A percentile compares a stretch with the other conserved stretches of the same genome.
phyloP scores from a whole-genome alignment of 2,113 vertebrate species.

The Naja naja region DNA sequence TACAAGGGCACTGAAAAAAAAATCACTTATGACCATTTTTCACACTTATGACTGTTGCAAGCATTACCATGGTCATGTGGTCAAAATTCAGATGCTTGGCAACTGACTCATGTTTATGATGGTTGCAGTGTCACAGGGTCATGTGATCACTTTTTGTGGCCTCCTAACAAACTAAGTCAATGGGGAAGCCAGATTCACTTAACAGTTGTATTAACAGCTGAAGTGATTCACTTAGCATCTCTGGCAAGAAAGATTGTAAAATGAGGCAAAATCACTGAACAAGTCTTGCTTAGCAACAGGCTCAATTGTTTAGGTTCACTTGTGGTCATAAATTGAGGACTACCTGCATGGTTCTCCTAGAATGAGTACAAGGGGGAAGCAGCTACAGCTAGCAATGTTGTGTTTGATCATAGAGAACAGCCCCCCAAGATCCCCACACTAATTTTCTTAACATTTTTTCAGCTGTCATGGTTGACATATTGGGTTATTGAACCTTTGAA shows the following conservation, averaged over 20 bases:
- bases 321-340: neutral
- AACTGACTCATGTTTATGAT: neutral
- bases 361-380: neutral
- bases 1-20: neutral
- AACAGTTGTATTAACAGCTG: neutral
- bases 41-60: neutral
- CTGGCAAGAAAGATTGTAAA: neutral
- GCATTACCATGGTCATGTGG: neutral
- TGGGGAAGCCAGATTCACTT: neutral
- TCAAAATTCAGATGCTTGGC: neutral
- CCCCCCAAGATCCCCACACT: too few species aligned
- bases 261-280: neutral
- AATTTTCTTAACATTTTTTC: neutral
- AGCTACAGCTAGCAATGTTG: neutral
- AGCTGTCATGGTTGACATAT: too few species aligned
- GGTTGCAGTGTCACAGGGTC: neutral
- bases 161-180: neutral
- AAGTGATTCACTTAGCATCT: neutral
- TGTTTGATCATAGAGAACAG: neutral
- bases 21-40: neutral
- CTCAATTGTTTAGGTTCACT: neutral
- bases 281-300: neutral
- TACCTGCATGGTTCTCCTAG: neutral
- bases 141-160: neutral
- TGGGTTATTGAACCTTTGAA: neutral